Base-by-base conservation (phyloP, 1,140 invertebrate genomes). In the Apis cerana region DNA sequence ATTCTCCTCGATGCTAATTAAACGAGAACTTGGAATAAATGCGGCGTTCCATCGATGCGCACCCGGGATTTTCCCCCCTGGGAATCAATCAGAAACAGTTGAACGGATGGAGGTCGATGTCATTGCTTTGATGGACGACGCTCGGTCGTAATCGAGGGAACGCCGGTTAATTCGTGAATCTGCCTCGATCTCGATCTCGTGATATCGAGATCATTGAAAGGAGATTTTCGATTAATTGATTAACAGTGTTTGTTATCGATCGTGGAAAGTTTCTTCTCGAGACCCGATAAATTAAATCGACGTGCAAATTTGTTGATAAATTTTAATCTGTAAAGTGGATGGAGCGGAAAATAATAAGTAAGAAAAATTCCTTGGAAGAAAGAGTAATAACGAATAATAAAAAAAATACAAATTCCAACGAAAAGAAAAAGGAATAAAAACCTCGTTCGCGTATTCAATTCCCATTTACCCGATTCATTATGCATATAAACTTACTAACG, bases 11-110 rank as follows among this genome's bases (percentile, higher is more conserved):
- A 89, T 81, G 79, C 85, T 90, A 90, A 92, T 92, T 90, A 88
- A 92, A 91, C 80, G 77, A 65, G 80, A 21, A 2, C 13, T 23
- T 23, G 67, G 72, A 62, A 86, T 86, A 83, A 43, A 83, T 76
- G 52, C 80, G 48, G 61, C 76, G 21, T 67, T 62, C 59, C n/a
- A 15, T 82, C 71, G 72, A 15, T 48, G 64, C 5, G 56, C 75
- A 59, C 56, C 27, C 54, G 50, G 65, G 43, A 33, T 74, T 90
- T 83, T 89, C 90, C 86, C 90, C 86, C 89, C 64, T 82, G 89
- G 84, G 83, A 91, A 85, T 85, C 90, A 91, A 93, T 93, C 91
- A 90, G 89, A 82, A 75, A 52, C 75, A 64, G 33, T 88, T 75
- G 88, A 89, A 75, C 84, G 12, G 61, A 50, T 19, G 58, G 19